phyloP scores from a whole-genome alignment of 2,113 vertebrate genomes.

The Miniopterus natalensis region DNA sequence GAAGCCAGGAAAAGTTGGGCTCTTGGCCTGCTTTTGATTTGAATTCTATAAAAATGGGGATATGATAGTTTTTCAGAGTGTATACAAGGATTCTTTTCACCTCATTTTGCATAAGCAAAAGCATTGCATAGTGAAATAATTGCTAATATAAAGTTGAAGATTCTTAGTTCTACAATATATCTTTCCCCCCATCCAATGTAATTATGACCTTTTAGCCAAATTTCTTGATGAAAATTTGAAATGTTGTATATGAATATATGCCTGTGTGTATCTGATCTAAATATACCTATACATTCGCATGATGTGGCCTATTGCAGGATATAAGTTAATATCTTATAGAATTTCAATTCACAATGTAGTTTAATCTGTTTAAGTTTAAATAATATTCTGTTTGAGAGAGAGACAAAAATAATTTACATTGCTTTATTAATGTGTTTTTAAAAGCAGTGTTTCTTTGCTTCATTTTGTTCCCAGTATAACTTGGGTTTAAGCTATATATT shows the following conservation, averaged over 20 bases:
- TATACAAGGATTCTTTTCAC: not conserved
- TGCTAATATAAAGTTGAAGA: not conserved
- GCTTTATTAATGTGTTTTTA: constrained; percentile 12
- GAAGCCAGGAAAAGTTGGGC: not conserved
- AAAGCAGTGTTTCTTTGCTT: not conserved
- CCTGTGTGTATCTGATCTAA: not conserved
- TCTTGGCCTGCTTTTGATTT: constrained; percentile 33
- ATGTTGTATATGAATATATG: not conserved
- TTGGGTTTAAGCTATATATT: not conserved
- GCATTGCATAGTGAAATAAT: not conserved
- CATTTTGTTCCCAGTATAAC: not conserved
- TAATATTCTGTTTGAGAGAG: not conserved
- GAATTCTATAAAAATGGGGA: not conserved
- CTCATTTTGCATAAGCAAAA: not conserved
- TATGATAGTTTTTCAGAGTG: not conserved
- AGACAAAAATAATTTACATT: constrained; percentile 2
- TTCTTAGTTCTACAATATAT: constrained; percentile 21
- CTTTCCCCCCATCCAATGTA: not conserved
- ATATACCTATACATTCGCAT: not conserved
- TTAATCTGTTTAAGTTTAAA: not conserved
- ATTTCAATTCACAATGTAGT: constrained; percentile 53
- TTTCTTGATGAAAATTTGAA: constrained; percentile 33
- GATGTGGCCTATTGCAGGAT: not conserved
- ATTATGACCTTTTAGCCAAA: not conserved
- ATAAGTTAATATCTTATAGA: not conserved